Evolutionary conservation across 2,888 invertebrate species (phyloP).

Genomic region (Tetropium fuscum): DNA sequence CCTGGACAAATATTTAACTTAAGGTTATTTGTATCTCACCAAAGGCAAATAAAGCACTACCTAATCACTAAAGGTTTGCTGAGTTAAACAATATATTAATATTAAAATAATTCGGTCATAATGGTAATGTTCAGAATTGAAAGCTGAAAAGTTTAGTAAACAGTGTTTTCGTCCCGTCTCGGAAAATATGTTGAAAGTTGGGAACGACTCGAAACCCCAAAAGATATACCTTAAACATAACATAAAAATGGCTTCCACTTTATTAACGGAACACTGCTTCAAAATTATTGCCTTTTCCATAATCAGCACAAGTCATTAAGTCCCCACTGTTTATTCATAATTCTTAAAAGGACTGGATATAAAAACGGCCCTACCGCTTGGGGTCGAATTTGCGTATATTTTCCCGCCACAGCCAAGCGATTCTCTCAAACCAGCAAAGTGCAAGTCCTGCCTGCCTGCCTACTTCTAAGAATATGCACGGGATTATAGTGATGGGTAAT

Average conservation of each 20-base stretch:
- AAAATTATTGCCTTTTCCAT: conserved; percentile 57
- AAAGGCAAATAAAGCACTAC: too few species aligned
- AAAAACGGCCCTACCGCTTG: conserved; percentile 23
- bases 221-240: conserved; percentile 4
- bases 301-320: conserved; percentile 66
- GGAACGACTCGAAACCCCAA: too few species aligned
- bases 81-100: too few species aligned
- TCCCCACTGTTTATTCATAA: conserved; percentile 66
- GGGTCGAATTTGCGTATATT: conserved; percentile 47
- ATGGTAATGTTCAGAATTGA: too few species aligned
- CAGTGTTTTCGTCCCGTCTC: too few species aligned
- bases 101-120: too few species aligned
- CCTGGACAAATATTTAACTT: too few species aligned
- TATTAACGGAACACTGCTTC: conserved; percentile 27
- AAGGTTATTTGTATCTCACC: too few species aligned
- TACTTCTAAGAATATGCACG: conserved; percentile 55
- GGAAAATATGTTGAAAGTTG: too few species aligned
- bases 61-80: too few species aligned
- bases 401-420: conserved; percentile 32
- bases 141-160: too few species aligned
- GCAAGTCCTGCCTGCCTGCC: conserved; percentile 50
- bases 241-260: conserved; percentile 20
- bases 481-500: conserved; percentile 66
- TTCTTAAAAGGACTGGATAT: conserved; percentile 47
- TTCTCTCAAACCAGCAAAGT: conserved; percentile 49